Conservation (phyloP, 2,113 vertebrate species). For the Oreocharis arfaki region DNA sequence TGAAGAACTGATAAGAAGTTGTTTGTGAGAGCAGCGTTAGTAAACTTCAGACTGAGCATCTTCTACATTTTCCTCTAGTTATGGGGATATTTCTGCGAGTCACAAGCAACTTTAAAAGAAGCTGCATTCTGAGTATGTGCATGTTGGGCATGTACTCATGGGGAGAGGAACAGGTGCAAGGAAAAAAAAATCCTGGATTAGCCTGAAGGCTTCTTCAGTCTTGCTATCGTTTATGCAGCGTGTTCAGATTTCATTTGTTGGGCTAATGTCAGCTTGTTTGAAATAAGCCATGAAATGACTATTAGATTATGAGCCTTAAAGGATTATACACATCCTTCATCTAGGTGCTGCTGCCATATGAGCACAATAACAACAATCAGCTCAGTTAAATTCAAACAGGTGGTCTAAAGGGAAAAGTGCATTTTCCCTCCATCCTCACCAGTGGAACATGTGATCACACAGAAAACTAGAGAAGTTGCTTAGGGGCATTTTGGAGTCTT, state of each 20-base stretch:
- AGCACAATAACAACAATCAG: neutral
- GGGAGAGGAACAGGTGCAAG: neutral
- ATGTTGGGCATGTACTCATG: neutral
- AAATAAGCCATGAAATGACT: slow-evolving; percentile 38
- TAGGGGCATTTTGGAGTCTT: neutral
- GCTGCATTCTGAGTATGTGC: neutral
- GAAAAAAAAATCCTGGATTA: neutral
- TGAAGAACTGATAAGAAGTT: neutral
- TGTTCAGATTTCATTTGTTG: neutral
- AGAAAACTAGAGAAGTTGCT: neutral
- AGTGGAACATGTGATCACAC: neutral
- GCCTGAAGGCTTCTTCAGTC: neutral
- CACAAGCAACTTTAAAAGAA: neutral
- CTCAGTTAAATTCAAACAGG: slow-evolving; percentile 20
- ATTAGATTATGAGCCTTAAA: slow-evolving; percentile 31
- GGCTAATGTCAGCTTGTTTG: neutral
- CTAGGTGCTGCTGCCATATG: neutral
- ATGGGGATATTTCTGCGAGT: neutral
- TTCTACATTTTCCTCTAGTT: neutral
- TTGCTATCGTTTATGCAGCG: neutral
- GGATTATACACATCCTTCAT: slow-evolving; percentile 6
- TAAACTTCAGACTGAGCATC: neutral
- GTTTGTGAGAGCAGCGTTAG: neutral
- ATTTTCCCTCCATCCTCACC: neutral
- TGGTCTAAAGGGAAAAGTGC: neutral